Evolutionary conservation across 2,797 vertebrate genomes (phyloP).

Genomic region (Brotula barbata): DNA sequence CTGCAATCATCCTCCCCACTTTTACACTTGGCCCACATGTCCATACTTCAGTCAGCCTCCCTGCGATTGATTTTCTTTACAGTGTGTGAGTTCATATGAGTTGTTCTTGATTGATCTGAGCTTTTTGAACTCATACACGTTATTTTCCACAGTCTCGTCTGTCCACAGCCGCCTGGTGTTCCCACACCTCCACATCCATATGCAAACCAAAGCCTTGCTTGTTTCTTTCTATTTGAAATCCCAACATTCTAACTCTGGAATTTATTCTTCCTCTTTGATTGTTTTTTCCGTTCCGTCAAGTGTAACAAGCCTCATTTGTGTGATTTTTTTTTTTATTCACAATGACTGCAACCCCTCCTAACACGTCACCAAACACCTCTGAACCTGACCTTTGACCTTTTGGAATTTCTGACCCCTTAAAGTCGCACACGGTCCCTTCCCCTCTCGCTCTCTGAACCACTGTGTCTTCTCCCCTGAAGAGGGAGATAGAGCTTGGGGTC

Average conservation of each 20-base stretch:
- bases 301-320: not conserved
- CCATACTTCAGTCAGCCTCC: no score
- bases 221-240: conserved; percentile 1
- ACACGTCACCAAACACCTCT: conserved; percentile 82
- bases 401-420: conserved; percentile 63
- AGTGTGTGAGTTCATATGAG: no score
- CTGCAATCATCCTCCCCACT: no score
- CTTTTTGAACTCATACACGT: no score
- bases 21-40: no score
- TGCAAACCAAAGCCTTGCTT: conserved; percentile 1
- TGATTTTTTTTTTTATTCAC: conserved; percentile 25
- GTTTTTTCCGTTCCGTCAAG: not conserved
- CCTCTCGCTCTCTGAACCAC: conserved; percentile 28
- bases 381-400: conserved; percentile 82
- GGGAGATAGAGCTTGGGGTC: conserved; percentile 40
- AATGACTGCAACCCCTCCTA: conserved; percentile 63
- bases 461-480: conserved; percentile 49
- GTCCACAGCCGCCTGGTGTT: no score
- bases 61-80: no score
- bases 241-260: conserved; percentile 6
- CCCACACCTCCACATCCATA: not conserved
- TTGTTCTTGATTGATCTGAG: no score
- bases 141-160: no score
- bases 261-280: conserved; percentile 4
- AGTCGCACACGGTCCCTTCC: conserved; percentile 42